Evolutionary conservation across 23 tunicate species (phyloP).

Genomic region (Halocynthia roretzi): DNA sequence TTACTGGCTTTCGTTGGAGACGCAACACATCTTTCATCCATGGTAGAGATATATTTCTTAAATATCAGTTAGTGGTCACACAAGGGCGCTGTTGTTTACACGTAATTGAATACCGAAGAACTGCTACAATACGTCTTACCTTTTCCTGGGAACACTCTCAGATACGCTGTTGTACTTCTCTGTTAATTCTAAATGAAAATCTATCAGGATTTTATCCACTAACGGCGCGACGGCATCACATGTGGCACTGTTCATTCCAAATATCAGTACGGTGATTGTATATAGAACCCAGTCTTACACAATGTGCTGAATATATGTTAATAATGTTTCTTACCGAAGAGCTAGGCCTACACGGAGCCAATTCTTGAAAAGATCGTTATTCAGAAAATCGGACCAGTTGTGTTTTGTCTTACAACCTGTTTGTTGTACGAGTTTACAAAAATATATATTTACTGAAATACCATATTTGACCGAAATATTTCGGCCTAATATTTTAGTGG

Average conservation of each 20-base stretch:
- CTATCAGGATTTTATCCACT: conserved; percentile 35
- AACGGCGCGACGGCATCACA: conserved; percentile 49
- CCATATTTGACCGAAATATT: too few species aligned
- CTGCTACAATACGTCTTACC: conserved; percentile 8
- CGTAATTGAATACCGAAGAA: not conserved
- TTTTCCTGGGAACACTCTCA: conserved; percentile 1
- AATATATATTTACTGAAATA: too few species aligned
- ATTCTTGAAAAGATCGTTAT: conserved; percentile 49
- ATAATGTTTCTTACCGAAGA: conserved; percentile 27
- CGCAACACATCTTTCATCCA: conserved; percentile 36
- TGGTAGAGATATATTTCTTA: too few species aligned
- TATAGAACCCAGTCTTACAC: too few species aligned
- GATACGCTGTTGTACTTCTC: conserved; percentile 8
- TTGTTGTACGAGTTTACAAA: not conserved
- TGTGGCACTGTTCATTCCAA: conserved; percentile 22
- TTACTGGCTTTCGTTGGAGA: conserved; percentile 35
- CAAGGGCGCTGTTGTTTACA: too few species aligned
- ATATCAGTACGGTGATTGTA: not conserved
- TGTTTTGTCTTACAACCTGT: not conserved
- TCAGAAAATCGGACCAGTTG: conserved; percentile 29
- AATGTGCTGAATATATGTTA: not conserved
- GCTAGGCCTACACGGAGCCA: conserved; percentile 62
- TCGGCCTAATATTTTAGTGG: too few species aligned
- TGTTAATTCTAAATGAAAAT: conserved; percentile 27
- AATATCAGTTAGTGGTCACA: too few species aligned